Evolutionary conservation across 2,888 invertebrate species (phyloP).

Genomic region (Microctonus hyperodae): DNA sequence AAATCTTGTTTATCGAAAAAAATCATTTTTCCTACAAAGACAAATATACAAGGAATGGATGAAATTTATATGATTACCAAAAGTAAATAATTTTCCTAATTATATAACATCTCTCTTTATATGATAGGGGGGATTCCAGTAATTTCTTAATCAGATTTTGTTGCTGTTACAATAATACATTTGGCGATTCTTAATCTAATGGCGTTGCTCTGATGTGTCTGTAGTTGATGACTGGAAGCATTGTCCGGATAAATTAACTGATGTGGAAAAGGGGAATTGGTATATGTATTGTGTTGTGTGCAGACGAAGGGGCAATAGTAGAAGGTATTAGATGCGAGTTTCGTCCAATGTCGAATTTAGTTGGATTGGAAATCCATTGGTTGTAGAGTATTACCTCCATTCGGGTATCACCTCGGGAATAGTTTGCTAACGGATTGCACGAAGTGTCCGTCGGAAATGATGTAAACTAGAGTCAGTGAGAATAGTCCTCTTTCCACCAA

Average conservation of each 20-base stretch:
- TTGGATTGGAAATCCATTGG: not conserved
- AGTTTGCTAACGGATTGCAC: not conserved
- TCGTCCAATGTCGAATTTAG: not conserved
- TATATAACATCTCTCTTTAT: too few species aligned
- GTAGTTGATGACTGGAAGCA: not conserved
- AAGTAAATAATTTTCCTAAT: too few species aligned
- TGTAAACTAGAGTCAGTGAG: not conserved
- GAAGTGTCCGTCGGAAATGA: not conserved
- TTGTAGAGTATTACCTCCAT: too few species aligned
- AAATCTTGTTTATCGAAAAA: too few species aligned
- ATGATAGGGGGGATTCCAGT: too few species aligned
- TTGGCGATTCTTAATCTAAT: not conserved
- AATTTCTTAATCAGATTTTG: not conserved
- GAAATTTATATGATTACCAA: too few species aligned
- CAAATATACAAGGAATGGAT: too few species aligned
- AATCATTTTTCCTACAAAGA: too few species aligned
- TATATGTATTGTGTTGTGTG: not conserved
- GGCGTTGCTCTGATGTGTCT: not conserved
- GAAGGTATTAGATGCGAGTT: not conserved
- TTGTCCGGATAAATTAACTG: not conserved
- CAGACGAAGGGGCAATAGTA: not conserved
- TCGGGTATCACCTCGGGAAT: not conserved
- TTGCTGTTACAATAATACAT: not conserved
- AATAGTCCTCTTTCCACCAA: not conserved
- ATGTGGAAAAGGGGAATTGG: not conserved